Evolutionary conservation across 1,140 invertebrate genomes (phyloP).

Genomic region (Diorhabda carinulata): DNA sequence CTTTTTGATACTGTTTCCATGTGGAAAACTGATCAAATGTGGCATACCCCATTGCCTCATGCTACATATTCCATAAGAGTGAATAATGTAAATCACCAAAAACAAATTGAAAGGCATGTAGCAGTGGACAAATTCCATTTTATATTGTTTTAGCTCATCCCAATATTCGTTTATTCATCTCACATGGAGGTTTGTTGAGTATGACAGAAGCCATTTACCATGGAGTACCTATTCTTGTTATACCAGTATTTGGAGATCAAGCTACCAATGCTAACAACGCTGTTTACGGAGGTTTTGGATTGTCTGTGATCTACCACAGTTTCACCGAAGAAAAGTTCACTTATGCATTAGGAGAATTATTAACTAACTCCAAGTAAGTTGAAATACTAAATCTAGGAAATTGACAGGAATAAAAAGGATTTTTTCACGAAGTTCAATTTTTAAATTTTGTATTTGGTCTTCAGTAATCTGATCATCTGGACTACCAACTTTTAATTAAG

Average conservation of each 20-base stretch:
- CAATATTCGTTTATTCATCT: constrained; percentile 66
- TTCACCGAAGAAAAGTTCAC: constrained; percentile 35
- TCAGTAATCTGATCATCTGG: too few relatives aligned
- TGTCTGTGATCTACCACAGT: constrained; percentile 39
- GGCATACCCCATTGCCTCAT: too few relatives aligned
- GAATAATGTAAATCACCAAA: too few relatives aligned
- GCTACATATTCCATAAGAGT: too few relatives aligned
- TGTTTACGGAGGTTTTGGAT: constrained; percentile 38
- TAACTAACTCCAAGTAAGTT: neutral
- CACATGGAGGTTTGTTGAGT: constrained; percentile 68
- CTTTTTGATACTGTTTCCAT: too few relatives aligned
- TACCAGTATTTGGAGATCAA: constrained; percentile 67
- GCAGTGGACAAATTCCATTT: neutral
- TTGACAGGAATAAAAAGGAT: too few relatives aligned
- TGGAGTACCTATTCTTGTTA: constrained; percentile 64
- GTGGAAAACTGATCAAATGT: too few relatives aligned
- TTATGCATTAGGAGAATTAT: neutral
- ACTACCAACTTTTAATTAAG: too few relatives aligned
- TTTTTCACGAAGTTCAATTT: too few relatives aligned
- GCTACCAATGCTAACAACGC: constrained; percentile 49
- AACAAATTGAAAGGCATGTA: too few relatives aligned
- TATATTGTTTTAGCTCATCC: constrained; percentile 55
- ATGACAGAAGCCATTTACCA: constrained; percentile 67
- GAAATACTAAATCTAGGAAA: too few relatives aligned
- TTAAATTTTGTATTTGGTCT: too few relatives aligned